Evolutionary conservation across 2,888 invertebrate genomes (phyloP).

Genomic region (Schrankia costaestrigalis): DNA sequence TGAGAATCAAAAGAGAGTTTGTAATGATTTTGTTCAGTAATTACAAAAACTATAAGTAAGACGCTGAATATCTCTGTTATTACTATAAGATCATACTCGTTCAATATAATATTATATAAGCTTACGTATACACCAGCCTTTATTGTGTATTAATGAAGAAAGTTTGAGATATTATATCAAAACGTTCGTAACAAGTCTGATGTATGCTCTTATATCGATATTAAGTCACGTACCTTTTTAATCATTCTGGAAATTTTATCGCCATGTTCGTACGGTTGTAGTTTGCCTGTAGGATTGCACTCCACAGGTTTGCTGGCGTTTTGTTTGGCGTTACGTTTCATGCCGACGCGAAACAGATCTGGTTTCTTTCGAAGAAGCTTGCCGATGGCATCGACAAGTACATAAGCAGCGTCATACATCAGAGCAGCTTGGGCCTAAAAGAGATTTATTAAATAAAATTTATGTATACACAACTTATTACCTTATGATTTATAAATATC

Average conservation of each 20-base stretch:
- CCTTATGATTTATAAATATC: background rate
- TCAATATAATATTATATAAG: too few relatives aligned
- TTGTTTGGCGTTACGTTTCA: conserved; percentile 76
- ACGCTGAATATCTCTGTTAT: too few relatives aligned
- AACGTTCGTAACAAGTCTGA: too few relatives aligned
- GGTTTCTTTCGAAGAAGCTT: conserved; percentile 90
- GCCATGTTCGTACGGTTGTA: conserved; percentile 91
- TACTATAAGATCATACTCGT: too few relatives aligned
- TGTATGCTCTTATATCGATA: too few relatives aligned
- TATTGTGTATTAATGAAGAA: too few relatives aligned
- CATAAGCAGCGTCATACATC: conserved; percentile 95
- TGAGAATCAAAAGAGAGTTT: conserved; percentile 40
- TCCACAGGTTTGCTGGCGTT: conserved; percentile 86
- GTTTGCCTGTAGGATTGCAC: conserved; percentile 89
- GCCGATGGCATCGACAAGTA: conserved; percentile 92
- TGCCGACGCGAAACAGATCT: conserved; percentile 83
- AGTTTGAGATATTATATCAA: too few relatives aligned
- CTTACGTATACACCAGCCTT: too few relatives aligned
- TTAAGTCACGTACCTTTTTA: conserved; percentile 83
- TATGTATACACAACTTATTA: background rate
- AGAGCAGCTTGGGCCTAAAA: conserved; percentile 94
- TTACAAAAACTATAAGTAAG: too few relatives aligned
- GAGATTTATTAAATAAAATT: too few relatives aligned
- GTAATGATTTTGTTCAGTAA: too few relatives aligned
- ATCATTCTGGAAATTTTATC: conserved; percentile 91